Evolutionary conservation across 2,888 invertebrate genomes (phyloP).

Genomic region (Caenorhabditis doughertyi): DNA sequence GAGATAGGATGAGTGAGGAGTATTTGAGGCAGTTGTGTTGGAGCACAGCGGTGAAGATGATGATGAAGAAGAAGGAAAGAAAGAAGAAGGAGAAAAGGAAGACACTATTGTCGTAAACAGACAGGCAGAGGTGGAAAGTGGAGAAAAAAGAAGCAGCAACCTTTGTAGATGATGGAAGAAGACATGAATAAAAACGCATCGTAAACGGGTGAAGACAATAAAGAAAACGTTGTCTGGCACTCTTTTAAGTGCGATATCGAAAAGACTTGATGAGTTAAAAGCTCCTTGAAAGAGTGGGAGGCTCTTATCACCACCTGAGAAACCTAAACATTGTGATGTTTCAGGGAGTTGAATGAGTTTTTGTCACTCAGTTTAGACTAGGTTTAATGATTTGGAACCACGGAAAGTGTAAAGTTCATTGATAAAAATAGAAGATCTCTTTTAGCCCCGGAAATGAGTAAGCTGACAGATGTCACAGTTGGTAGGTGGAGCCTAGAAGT

Average conservation of each 20-base stretch:
- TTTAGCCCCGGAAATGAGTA: no score
- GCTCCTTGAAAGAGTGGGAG: background rate
- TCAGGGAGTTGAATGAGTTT: no score
- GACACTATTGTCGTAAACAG: conserved; percentile 52
- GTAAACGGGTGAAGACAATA: conserved; percentile 15
- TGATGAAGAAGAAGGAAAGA: conserved; percentile 25
- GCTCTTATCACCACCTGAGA: background rate
- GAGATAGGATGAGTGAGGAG: conserved; percentile 55
- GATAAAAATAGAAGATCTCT: no score
- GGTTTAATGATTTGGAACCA: no score
- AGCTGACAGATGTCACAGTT: no score
- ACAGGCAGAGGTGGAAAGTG: conserved; percentile 48
- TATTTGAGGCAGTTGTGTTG: conserved; percentile 38
- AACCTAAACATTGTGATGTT: no score
- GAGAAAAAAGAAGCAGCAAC: conserved; percentile 32
- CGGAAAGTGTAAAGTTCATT: no score
- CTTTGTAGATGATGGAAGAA: conserved; percentile 35
- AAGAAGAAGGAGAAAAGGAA: background rate
- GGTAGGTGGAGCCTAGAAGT: no score
- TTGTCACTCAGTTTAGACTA: no score
- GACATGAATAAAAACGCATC: conserved; percentile 42
- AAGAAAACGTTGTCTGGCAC: conserved; percentile 14
- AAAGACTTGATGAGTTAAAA: conserved; percentile 23
- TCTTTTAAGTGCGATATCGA: conserved; percentile 36
- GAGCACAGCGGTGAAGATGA: background rate